Conservation (phyloP, 2,113 vertebrate genomes). For the Hippoglossus stenolepis region DNA sequence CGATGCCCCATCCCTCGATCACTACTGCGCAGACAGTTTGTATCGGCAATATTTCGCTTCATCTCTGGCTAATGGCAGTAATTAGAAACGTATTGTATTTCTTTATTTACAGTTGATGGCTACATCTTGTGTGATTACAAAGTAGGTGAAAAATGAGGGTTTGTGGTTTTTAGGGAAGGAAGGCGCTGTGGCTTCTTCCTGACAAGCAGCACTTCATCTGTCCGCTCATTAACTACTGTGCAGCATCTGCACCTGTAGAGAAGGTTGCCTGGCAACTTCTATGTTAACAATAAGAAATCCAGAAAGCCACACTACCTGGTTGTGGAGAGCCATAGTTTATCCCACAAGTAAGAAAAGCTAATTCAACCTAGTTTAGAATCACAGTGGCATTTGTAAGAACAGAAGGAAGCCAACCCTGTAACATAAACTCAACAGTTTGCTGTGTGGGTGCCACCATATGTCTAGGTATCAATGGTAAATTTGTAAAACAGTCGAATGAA, state of each 20-base stretch:
- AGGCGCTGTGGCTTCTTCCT: background rate
- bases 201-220: background rate
- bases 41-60: too few species aligned
- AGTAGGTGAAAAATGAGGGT: too few species aligned
- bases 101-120: too few species aligned
- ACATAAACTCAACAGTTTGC: background rate
- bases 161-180: background rate
- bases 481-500: background rate
- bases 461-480: background rate
- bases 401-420: background rate
- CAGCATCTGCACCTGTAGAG: background rate
- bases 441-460: background rate
- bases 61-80: too few species aligned
- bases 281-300: background rate
- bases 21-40: too few species aligned
- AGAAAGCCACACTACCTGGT: background rate
- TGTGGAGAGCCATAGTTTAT: background rate
- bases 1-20: too few species aligned
- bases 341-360: background rate
- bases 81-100: too few species aligned
- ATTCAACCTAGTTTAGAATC: background rate
- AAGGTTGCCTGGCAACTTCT: conserved; percentile 3
- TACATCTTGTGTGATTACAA: too few species aligned
- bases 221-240: background rate
- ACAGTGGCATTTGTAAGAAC: background rate